Evolutionary conservation across 2,113 vertebrate species (phyloP), one percentile per base, ranked within the genome.

Genomic region (Poicephalus gulielmi): DNA sequence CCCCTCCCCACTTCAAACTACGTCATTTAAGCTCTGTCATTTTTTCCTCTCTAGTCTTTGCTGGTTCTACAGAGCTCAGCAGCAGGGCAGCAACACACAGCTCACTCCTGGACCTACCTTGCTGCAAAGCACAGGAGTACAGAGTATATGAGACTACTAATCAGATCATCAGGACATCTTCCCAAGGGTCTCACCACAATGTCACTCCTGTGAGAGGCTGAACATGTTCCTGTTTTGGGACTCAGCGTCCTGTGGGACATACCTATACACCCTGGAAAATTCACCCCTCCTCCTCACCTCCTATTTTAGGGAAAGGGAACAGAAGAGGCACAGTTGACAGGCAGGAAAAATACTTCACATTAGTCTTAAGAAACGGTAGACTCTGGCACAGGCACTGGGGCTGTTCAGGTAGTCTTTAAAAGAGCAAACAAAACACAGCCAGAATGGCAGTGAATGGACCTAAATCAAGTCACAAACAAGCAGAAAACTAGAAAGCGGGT

Each of bases 1-100:
- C 1, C 4, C 17, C 7, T 10, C 7, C 4, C 6, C 4, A 4
- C 23, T 46, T 25, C 25, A 31, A 60, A 66, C 3, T 0, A 17
- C 3, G 2, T 14, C 3, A 67, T 84, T 92, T 68, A 68, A 84
- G 13, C 3, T 57, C 47, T 68, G 17, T 8, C 60, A 25, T 59
- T 16, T 25, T 24, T 28, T 39, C 30, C 12, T 17, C 7, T 68
- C 22, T 20, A 9, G 6, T 22, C 2, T 22, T 79, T n/a, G 66
- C 33, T 30, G 25, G 30, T n/a, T 7, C 30, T 39, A 27, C 25
- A 86, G 27, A 89, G 67, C 13, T 76, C 31, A 44, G 44, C 41
- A 80, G 30, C 5, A 85, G 19, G 4, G 4, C 30, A 35, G 59
- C 60, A 55, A 41, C 11, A 5, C 23, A 59, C 10, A 53, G 37